Base-by-base conservation (phyloP, 2,113 vertebrate species). In the Hoplias malabaricus region DNA sequence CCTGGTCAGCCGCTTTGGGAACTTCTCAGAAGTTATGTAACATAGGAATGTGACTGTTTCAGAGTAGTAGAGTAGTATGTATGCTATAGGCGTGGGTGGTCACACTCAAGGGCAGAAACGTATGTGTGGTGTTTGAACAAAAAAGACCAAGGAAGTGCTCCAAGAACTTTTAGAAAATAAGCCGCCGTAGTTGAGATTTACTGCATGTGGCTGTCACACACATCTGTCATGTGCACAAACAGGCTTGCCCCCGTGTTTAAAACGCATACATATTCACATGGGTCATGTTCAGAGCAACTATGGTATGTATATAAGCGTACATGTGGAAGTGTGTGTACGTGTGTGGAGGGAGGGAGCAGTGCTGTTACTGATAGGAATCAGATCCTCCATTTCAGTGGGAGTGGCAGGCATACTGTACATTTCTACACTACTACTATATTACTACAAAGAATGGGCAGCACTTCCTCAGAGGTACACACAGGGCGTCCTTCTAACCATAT, bases 331-430 rank as follows among this genome's bases (percentile, higher is more conserved):
- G n/a, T 53, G 21, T 72, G 43, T 72, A 56, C 19, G 16, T 2
- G 42, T 62, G 12, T 27, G 69, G 21, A 10, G 27, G n/a, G 23
- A 38, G 56, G 53, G 21, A 63, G 19, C 50, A 57, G 33, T 56
- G 13, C 59, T 54, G 36, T 43, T 69, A 59, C 54, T 50, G 13
- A 54, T 40, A 38, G 36, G 59, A 80, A 27, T 80, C 68, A 80
- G 67, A 27, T 75, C 23, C 23, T 69, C n/a, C 0, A 34, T 53
- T 62, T 61, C 27, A 42, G 33, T 21, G 43, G 12, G 21, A 21
- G 53, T 73, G 62, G 11, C 48, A 66, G 29, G 23, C 53, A 77
- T 59, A 59, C 36, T 40, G 25, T 67, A 54, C 46, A 80, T 65
- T 62, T 61, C 40, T 23, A 2, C 57, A 23, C 23, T 46, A n/a